Base-by-base conservation (phyloP, 2,888 invertebrate genomes). In the Tyria jacobaeae region DNA sequence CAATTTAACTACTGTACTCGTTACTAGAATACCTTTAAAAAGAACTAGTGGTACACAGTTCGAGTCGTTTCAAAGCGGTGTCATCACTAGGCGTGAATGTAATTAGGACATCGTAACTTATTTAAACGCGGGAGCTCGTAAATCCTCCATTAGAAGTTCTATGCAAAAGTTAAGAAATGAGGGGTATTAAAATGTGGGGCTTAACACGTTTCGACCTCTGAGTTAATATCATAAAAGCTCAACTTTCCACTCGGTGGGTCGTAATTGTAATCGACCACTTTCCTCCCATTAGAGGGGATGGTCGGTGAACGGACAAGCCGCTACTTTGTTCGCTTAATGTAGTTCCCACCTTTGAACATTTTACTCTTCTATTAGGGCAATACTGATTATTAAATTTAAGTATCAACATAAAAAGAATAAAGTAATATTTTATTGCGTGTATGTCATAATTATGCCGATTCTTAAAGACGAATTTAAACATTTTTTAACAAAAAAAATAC, bases 261-360 rank as follows among this genome's bases (percentile, higher is more conserved):
- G 82, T 86, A 87, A 88, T 86, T 87, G 87, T 89, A 88, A 90
- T 87, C 84, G 86, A 82, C 86, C 87, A 88, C 87, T 89, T 87
- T 82, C 81, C 88, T 76, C 87, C 88, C 86, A 89, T 89, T 89
- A 89, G 84, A 66, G 71, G 56, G 67, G 71, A 75, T 69, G 71
- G 65, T 66, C 59, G 68, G 59, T 39, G 77, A 79, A 75, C 75
- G 78, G 76, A 52, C 64, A 61, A 64, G 59, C 71, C 31, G 49
- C 15, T 77, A 80, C 76, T 79, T 76, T 76, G 77, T 78, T 37
- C 37, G 15, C 31, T 44, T 17, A 31, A 4, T 31, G 0, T 31
- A 44, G 15, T 21, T 44, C 7, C 12, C 27, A 21, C 2, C 3
- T 31, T 44, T 31, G 7, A 53, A 21, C 14, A 34, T 55, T 55